A percentile compares a stretch with the other conserved stretches of the same genome.
Conservation (phyloP, 1,140 invertebrate genomes). For the Vanessa atalanta region DNA sequence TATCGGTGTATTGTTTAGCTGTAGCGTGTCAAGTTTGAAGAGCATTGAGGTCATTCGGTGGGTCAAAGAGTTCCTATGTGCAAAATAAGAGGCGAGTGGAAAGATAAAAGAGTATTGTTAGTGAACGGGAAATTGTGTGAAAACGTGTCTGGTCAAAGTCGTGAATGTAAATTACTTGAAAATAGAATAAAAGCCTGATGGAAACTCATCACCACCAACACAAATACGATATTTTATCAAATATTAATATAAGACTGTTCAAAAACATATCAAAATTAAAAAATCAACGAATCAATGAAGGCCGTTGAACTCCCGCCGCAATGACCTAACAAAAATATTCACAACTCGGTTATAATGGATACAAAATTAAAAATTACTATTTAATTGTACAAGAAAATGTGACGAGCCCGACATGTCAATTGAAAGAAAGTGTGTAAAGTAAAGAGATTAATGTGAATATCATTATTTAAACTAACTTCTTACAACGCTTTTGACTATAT, state of each 20-base stretch:
- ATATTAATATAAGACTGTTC: slow-evolving; percentile 3
- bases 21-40: slow-evolving; percentile 31
- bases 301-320: slow-evolving; percentile 28
- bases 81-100: not conserved
- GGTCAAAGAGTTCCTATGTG: slow-evolving; percentile 23
- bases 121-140: no score
- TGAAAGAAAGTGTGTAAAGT: slow-evolving; percentile 69
- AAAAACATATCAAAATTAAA: not conserved
- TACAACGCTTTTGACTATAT: slow-evolving; percentile 13
- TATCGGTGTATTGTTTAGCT: slow-evolving; percentile 41
- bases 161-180: no score
- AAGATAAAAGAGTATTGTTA: not conserved
- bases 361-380: slow-evolving; percentile 53
- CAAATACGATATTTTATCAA: not conserved
- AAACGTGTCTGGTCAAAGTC: no score
- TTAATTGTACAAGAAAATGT: slow-evolving; percentile 72
- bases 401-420: slow-evolving; percentile 76
- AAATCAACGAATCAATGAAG: not conserved
- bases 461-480: slow-evolving; percentile 34
- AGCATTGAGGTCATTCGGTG: slow-evolving; percentile 40
- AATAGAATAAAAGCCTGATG: not conserved
- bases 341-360: slow-evolving; percentile 41
- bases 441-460: slow-evolving; percentile 62
- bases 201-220: not conserved
- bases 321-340: slow-evolving; percentile 39